Conservation (phyloP, 2,888 invertebrate species). For the Cephalotes varians region DNA sequence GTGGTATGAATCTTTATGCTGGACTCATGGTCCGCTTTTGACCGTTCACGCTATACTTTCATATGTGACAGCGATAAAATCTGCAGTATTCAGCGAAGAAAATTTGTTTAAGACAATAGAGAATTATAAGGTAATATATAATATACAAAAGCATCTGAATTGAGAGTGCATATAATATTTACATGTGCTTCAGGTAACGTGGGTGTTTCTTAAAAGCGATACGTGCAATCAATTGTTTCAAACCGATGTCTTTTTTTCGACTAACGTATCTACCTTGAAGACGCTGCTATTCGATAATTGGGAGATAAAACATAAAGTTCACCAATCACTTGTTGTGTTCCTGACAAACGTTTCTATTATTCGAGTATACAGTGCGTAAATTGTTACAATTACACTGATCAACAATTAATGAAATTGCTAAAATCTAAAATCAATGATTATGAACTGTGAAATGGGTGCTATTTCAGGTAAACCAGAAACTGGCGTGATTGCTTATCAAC, state of each 20-base stretch:
- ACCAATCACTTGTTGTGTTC: not conserved
- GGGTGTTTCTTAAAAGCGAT: not conserved
- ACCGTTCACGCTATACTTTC: constrained; percentile 27
- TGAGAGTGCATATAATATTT: not conserved
- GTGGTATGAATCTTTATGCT: constrained; percentile 12
- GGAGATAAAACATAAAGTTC: not conserved
- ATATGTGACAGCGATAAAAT: not conserved
- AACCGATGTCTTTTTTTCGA: accelerated
- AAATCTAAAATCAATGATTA: not conserved
- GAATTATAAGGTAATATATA: not conserved
- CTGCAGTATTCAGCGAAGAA: too few relatives aligned
- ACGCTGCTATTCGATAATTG: not conserved
- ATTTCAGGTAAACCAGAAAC: constrained; percentile 7
- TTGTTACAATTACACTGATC: not conserved
- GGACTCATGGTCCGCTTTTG: not conserved
- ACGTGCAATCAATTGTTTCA: not conserved
- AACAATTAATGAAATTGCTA: not conserved
- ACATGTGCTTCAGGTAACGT: not conserved
- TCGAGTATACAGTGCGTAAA: constrained; percentile 12
- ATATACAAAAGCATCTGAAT: not conserved
- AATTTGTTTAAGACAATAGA: not conserved
- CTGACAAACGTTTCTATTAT: not conserved
- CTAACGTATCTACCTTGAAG: not conserved
- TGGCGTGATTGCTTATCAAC: constrained; percentile 6
- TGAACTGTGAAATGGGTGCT: not conserved